Conservation (phyloP, 2,113 vertebrate genomes). For the Xenopus laevis region DNA sequence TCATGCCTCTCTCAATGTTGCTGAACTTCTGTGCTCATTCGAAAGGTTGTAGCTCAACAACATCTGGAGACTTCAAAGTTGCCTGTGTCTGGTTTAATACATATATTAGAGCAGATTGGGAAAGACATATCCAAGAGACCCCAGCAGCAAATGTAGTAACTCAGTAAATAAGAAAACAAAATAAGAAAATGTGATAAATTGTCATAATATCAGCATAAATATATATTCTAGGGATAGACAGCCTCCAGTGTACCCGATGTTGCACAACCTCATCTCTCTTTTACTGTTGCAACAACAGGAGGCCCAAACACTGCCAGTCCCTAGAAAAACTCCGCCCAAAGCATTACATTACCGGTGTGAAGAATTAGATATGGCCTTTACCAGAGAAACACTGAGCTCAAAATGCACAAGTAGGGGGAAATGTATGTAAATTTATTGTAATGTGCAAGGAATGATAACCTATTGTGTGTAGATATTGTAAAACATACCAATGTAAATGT, state of each 20-base stretch:
- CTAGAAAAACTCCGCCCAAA: neutral
- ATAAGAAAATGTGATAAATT: neutral
- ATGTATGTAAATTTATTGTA: constrained; percentile 45
- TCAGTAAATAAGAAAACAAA: constrained; percentile 23
- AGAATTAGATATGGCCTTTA: constrained; percentile 46
- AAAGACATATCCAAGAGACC: too few species aligned
- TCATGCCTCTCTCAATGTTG: too few species aligned
- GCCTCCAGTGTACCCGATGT: too few species aligned
- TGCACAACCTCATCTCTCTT: too few species aligned
- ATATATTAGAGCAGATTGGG: too few species aligned
- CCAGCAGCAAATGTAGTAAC: neutral
- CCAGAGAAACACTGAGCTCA: constrained; percentile 24
- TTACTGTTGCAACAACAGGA: too few species aligned
- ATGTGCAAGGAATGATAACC: constrained; percentile 14
- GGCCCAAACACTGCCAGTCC: too few species aligned
- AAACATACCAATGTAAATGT: constrained; percentile 71
- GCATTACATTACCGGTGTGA: neutral
- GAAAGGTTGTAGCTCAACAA: too few species aligned
- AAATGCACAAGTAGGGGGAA: constrained; percentile 37
- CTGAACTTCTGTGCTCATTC: too few species aligned
- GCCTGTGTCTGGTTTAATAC: too few species aligned
- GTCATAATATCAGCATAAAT: neutral
- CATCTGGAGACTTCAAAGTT: too few species aligned
- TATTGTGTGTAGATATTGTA: constrained; percentile 82
- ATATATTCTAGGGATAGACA: too few species aligned